Evolutionary conservation across 2,888 invertebrate species (phyloP), one percentile per base, ranked within the genome.

Genomic region (Limnephilus lunatus): DNA sequence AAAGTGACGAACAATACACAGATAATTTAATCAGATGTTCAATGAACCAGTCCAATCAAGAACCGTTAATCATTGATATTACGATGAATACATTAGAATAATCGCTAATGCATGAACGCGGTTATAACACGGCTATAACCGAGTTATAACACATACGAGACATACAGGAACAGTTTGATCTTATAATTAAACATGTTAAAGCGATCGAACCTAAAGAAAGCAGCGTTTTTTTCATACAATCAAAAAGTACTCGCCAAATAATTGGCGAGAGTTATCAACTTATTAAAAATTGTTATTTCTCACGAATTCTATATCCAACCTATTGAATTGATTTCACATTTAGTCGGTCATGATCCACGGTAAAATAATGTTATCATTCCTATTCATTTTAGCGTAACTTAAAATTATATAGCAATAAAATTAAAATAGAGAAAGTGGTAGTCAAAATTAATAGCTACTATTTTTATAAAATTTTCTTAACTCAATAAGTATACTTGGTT

Each of bases 11-110:
- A 88, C 53, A 80, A 88, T 88, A 88, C 53, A 53, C 19, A 53
- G 68, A 30, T 53, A 68, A 80, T 88, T 68, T 80, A 48, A 81
- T 90, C 90, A 30, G 32, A 14, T 90, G 82, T 82, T 82, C 39
- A 81, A 90, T 90, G 90, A 90, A 81, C 82, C 81, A 32, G 81
- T 82, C 90, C 15, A 90, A 68, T 90, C 82, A 82, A 39, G 44
- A 68, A 30, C 32, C 39, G 48, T 35, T 90, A 44, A 32, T 82
- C 35, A 86, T 86, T 48, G 68, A 68, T 68, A 68, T 68, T 68
- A 25, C 25, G 68, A 68, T 68, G 68, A 25, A 68, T 25, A 68
- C 25, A 68, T 68, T 68, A 68, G 25, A 9, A 68, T 25, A 68
- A 68, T 68, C 68, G 25, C 7, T 68, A 25, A 68, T 68, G 68